These are phyloP conservation scores for Gerris lacustris DNA, from an alignment of 2,888 invertebrate genomes.

Conservation along the genomic window DNA sequence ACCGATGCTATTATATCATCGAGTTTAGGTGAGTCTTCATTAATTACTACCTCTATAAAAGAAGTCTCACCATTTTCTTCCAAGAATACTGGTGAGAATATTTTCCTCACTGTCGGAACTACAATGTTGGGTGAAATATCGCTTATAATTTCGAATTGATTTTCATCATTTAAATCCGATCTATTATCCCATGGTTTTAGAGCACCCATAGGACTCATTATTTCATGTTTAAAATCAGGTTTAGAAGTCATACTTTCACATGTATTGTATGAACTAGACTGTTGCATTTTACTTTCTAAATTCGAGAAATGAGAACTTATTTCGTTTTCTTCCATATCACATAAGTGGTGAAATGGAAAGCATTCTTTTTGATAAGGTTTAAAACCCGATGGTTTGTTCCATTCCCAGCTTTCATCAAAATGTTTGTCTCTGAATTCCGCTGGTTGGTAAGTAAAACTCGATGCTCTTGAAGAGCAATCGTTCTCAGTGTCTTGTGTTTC, in stretches of 20 bases:
- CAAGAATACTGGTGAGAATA: slow-evolving; percentile 53
- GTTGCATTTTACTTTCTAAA: neutral
- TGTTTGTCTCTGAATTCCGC: neutral
- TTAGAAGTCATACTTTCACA: neutral
- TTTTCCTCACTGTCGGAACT: slow-evolving; percentile 66
- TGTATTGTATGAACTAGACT: neutral
- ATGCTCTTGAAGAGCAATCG: slow-evolving; percentile 7
- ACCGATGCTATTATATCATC: slow-evolving; percentile 15
- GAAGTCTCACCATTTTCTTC: slow-evolving; percentile 15
- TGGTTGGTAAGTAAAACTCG: slow-evolving; percentile 8
- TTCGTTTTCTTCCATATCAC: neutral
- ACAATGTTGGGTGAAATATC: slow-evolving; percentile 47
- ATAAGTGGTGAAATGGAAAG: neutral
- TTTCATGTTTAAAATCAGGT: neutral
- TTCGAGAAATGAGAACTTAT: neutral
- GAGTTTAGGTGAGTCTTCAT: slow-evolving; percentile 6
- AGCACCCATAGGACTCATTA: neutral
- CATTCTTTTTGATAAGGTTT: neutral
- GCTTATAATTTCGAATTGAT: neutral
- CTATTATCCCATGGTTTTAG: slow-evolving; percentile 1
- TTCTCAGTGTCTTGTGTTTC: slow-evolving; percentile 3
- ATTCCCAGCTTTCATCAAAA: neutral
- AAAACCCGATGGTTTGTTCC: neutral
- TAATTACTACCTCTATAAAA: neutral
- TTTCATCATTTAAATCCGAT: neutral